These are phyloP conservation scores for Acropora yongei DNA, from an alignment of 64 coral and sea anemone species.

Conservation along the genomic window DNA sequence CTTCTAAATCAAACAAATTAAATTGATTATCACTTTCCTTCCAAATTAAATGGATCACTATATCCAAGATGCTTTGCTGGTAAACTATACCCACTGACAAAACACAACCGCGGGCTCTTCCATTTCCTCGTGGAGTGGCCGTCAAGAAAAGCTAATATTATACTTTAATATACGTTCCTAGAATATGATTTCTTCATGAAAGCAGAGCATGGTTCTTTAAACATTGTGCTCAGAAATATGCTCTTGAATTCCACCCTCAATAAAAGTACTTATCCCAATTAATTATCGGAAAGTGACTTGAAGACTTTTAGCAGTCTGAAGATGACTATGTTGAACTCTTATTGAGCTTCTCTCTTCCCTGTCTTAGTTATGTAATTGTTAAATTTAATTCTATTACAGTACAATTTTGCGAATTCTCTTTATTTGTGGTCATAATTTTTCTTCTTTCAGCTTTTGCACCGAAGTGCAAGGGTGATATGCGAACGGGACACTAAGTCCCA, in stretches of 20 bases:
- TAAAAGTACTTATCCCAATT: not conserved
- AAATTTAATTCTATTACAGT: not conserved
- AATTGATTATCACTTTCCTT: too few relatives aligned
- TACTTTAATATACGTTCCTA: too few relatives aligned
- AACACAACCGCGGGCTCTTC: too few relatives aligned
- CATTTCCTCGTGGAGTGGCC: too few relatives aligned
- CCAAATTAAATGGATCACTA: too few relatives aligned
- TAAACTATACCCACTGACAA: too few relatives aligned
- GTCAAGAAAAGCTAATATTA: too few relatives aligned
- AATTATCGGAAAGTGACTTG: slow-evolving; percentile 4
- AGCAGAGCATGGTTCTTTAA: not conserved
- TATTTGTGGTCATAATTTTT: not conserved
- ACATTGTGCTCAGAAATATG: not conserved
- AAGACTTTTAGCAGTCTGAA: slow-evolving; percentile 10
- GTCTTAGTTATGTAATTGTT: not conserved
- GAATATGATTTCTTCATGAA: too few relatives aligned
- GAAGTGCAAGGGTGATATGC: too few relatives aligned
- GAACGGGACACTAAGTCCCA: too few relatives aligned
- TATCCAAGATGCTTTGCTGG: too few relatives aligned
- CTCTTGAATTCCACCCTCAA: slow-evolving; percentile 9
- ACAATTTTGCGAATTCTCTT: not conserved
- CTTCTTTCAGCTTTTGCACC: not conserved
- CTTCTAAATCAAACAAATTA: too few relatives aligned
- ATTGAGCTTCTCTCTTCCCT: not conserved
- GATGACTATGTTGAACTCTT: slow-evolving; percentile 18